phyloP scores from a whole-genome alignment of 2,113 vertebrate genomes.

The Montifringilla adamsi region DNA sequence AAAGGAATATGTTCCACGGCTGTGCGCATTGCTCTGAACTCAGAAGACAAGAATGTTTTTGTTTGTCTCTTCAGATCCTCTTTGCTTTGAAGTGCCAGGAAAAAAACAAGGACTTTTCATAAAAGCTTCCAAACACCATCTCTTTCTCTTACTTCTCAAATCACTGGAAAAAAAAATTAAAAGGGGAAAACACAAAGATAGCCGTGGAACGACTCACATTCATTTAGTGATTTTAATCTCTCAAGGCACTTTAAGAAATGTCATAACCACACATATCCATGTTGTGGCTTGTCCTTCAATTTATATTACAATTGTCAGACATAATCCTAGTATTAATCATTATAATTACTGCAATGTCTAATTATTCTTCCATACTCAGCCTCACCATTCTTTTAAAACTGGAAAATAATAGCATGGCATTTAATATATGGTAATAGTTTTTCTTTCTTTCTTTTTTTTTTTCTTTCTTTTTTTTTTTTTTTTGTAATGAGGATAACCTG shows the following conservation, averaged over 20 bases:
- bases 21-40: neutral
- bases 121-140: neutral
- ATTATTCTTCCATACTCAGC: conserved; percentile 45
- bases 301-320: conserved; percentile 55
- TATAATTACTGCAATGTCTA: conserved; percentile 31
- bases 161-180: neutral
- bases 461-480: neutral
- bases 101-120: neutral
- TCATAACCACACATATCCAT: neutral
- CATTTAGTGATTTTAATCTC: conserved; percentile 24
- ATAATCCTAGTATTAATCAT: conserved; percentile 53
- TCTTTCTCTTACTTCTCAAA: neutral
- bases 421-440: neutral
- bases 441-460: neutral
- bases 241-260: conserved; percentile 27
- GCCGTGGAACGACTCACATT: neutral
- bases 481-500: neutral
- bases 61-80: neutral
- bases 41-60: neutral
- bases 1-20: neutral
- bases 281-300: conserved; percentile 45
- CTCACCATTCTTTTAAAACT: conserved; percentile 16
- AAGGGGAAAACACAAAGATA: neutral
- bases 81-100: neutral
- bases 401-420: conserved; percentile 7